Base-by-base conservation (phyloP, 2,888 invertebrate species). In the Volucella inflata region DNA sequence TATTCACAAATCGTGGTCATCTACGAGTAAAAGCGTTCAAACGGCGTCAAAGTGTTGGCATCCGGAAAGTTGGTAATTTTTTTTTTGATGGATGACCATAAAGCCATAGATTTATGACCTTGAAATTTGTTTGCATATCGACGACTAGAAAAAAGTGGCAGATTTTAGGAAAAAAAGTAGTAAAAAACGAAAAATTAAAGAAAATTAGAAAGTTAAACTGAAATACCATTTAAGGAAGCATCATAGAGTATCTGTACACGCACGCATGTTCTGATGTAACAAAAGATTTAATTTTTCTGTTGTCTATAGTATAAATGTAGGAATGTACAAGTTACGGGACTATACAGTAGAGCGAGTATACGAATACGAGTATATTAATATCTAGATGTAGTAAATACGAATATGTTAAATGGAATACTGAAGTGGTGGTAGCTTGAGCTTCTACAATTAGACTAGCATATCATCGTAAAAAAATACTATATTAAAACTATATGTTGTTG, bases 151-250 rank as follows among this genome's bases (percentile, higher is more conserved):
- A 10, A 59, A 42, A 60, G 57, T 6, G 8, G 42, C n/a, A 53
- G 12, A 42, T 50, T 64, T 55, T n/a, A 38, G 30, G n/a, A 21
- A 38, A 38, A 44, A 60, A 44, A 46, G 0, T 60, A 12, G 11
- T 21, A 30, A 64, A 51, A 51, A 21, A 8, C 44, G n/a, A 9
- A 12, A 46, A 64, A 68, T 48, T 14, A 17, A 59, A 2, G 17
- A 57, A 74, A 62, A 67, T 51, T 46, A 36, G 42, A 50, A 62
- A 65, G 67, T 11, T 72, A 72, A 62, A 38, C 48, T 30, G 30
- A 80, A 80, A 80, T 84, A 84, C 84, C 84, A 76, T 84, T 84
- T 71, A 84, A 84, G 65, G 80, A 84, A 84, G 84, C 84, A 67
- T 84, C 84, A 72, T 57, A 76, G 83, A 74, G 59, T 79, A 71